Percentiles rank a stretch among this genome's conserved stretches.
These are phyloP conservation scores for Enteromius viviparus DNA, from an alignment of 2,797 vertebrate species.

Conservation along the genomic window DNA sequence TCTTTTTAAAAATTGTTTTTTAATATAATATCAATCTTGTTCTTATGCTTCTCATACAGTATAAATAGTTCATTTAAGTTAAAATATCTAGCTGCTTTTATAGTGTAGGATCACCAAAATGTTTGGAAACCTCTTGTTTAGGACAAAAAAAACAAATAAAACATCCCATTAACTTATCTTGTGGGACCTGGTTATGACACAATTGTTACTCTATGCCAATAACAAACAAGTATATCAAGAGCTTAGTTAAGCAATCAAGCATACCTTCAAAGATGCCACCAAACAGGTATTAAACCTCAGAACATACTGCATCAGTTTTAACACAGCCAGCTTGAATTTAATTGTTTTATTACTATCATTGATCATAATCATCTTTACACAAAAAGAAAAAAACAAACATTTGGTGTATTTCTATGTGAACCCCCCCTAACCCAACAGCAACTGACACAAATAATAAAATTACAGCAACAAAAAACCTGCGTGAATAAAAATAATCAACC, in stretches of 20 bases:
- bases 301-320: slow-evolving; percentile 41
- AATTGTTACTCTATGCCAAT: background rate
- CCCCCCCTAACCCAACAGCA: slow-evolving; percentile 78
- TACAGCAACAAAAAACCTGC: slow-evolving; percentile 83
- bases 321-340: slow-evolving; percentile 68
- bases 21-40: background rate
- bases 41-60: background rate
- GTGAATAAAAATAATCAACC: slow-evolving; percentile 80
- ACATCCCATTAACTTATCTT: background rate
- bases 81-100: background rate
- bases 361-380: slow-evolving; percentile 83
- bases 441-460: slow-evolving; percentile 81
- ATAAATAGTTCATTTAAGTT: background rate
- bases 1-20: background rate
- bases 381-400: slow-evolving; percentile 77
- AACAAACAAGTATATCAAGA: background rate
- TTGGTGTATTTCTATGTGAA: slow-evolving; percentile 74
- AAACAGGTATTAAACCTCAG: background rate
- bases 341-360: slow-evolving; percentile 85
- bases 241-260: background rate
- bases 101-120: background rate
- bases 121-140: background rate
- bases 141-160: background rate
- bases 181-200: background rate
- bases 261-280: background rate